A percentile compares a stretch with the other conserved stretches of the same genome.
These are phyloP conservation scores for Clunio marinus DNA, from an alignment of 2,888 invertebrate species.

Conservation along the genomic window DNA sequence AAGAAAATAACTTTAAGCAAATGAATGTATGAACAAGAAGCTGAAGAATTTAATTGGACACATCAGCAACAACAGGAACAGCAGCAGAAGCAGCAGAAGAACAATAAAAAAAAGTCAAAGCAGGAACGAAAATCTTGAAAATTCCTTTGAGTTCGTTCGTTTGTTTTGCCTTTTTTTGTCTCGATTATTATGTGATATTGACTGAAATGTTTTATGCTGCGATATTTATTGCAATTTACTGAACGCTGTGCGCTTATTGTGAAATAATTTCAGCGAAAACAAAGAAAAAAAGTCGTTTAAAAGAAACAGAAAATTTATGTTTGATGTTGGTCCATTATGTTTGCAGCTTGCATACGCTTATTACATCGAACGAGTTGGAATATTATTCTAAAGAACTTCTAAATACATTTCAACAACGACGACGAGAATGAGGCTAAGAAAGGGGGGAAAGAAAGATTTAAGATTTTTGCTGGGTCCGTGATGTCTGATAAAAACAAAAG, in stretches of 20 bases:
- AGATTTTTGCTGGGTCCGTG: slow-evolving; percentile 23
- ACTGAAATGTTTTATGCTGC: background rate
- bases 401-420: background rate
- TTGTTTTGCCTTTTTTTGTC: background rate
- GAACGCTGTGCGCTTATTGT: slow-evolving; percentile 8
- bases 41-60: slow-evolving; percentile 21
- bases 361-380: background rate
- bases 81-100: background rate
- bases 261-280: background rate
- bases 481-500: slow-evolving; percentile 25
- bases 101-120: too few relatives aligned
- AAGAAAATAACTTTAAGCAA: slow-evolving; percentile 12
- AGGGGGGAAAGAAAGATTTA: background rate
- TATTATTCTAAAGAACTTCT: slow-evolving; percentile 1
- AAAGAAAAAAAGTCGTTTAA: background rate
- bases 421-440: background rate
- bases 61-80: background rate
- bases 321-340: slow-evolving; percentile 24
- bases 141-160: slow-evolving; percentile 2
- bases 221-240: slow-evolving; percentile 3
- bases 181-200: background rate
- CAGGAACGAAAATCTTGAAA: background rate
- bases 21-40: background rate
- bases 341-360: background rate
- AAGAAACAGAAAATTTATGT: slow-evolving; percentile 22